A percentile compares a stretch with the other conserved stretches of the same genome.
phyloP scores from a whole-genome alignment of 1,140 invertebrate genomes.

The Tetraneura akinire region DNA sequence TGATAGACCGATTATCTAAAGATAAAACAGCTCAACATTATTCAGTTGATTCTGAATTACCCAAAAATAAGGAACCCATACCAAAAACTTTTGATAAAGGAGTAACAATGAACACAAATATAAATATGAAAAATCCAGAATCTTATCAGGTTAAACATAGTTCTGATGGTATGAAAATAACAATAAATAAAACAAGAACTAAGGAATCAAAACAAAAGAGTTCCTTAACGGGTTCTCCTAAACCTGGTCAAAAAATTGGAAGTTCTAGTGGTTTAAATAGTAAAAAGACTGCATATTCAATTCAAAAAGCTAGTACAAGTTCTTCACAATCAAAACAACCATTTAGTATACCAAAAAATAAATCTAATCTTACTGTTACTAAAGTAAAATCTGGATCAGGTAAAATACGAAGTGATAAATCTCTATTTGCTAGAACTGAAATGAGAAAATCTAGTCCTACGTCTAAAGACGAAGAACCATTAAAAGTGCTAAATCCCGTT shows the following conservation, averaged over 20 bases:
- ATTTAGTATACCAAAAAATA: constrained; percentile 34
- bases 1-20: constrained; percentile 39
- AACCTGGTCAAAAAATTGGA: constrained; percentile 74
- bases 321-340: constrained; percentile 40
- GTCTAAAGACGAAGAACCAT: constrained; percentile 66
- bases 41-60: constrained; percentile 38
- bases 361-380: constrained; percentile 36
- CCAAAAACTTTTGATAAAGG: constrained; percentile 34
- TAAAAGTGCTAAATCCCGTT: constrained; percentile 56
- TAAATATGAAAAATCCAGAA: constrained; percentile 65
- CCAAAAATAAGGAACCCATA: constrained; percentile 21
- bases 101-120: constrained; percentile 12
- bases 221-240: constrained; percentile 54
- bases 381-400: constrained; percentile 56
- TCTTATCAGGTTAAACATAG: constrained; percentile 86
- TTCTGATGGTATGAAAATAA: constrained; percentile 84
- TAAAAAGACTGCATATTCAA: constrained; percentile 67
- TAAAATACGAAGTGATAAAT: constrained; percentile 37
- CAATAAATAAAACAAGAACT: constrained; percentile 79
- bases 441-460: constrained; percentile 53
- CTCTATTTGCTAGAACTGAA: constrained; percentile 37
- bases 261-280: constrained; percentile 78
- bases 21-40: constrained; percentile 46
- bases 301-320: constrained; percentile 21
- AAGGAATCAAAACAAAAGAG: constrained; percentile 63